Base-by-base conservation (phyloP, 2,113 vertebrate genomes). In the Pedionomus torquatus region DNA sequence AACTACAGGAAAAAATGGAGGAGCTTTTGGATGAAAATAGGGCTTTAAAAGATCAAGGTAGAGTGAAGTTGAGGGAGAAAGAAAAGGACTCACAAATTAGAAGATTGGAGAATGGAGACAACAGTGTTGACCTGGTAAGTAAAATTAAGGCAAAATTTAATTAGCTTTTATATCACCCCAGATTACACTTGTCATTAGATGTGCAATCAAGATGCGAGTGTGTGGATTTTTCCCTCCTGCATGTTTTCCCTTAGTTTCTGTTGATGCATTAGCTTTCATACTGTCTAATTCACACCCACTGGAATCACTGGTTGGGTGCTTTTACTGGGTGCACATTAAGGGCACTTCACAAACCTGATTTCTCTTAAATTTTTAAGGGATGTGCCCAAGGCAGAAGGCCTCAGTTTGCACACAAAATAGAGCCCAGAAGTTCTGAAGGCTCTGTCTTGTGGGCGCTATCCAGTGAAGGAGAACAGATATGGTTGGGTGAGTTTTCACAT, bases 11-110 rank as follows among this genome's bases (percentile, higher is more conserved):
- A 58, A 98, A 97, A 86, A 30, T 98, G 39, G 96, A 98, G 83
- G 97, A 98, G 39, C 97, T 99, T 76, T 93, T 96, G 17, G 71
- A 97, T 74, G 98, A 98, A 89, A 99, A 98, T 46, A 75, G 58
- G 66, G 80, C 57, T 78, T 98, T 98, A 69, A 97, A 95, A 61
- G 77, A 92, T 90, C 72, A 96, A 77, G 28, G 48, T 54, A 71
- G 26, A 9, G 30, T 81, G 39, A 93, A 64, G n/a, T 13, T 72
- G 11, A 52, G 41, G 24, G 83, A 90, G 43, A 68, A 64, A 57
- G 91, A 39, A 70, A 24, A 44, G 33, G 13, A 72, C 13, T 54
- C 13, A 5, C 21, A 3, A 15, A 4, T 26, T 39, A 43, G 4
- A 37, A 51, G 61, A 55, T 0, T 43, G n/a, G 37, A 41, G 9